Evolutionary conservation across 2,888 invertebrate genomes (phyloP).

Genomic region (Smittia aterrima): DNA sequence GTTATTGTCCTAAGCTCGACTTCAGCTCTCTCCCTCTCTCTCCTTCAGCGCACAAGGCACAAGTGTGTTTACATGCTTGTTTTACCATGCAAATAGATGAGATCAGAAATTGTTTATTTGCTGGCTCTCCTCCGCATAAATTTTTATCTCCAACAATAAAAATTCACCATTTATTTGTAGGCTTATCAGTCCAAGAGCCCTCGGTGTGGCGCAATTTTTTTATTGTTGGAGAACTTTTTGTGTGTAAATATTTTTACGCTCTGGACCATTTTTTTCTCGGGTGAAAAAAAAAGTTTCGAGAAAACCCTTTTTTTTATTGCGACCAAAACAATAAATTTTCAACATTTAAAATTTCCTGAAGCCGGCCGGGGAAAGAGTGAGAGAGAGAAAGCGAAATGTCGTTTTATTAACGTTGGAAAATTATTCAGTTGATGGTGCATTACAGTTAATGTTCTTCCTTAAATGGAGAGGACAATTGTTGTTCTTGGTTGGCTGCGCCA

Average conservation of each 20-base stretch:
- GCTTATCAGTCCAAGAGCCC: conserved; percentile 29
- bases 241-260: conserved; percentile 5
- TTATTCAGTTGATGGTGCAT: conserved; percentile 37
- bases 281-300: conserved; percentile 16
- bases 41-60: neutral
- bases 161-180: conserved; percentile 37
- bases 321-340: conserved; percentile 37
- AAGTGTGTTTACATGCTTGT: conserved; percentile 19
- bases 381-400: neutral
- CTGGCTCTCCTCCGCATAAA: conserved; percentile 20
- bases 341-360: conserved; percentile 26
- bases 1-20: neutral
- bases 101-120: conserved; percentile 40
- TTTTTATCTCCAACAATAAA: conserved; percentile 34
- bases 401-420: conserved; percentile 17
- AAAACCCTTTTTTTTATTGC: conserved; percentile 36
- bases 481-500: neutral
- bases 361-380: neutral
- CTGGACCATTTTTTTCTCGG: conserved; percentile 30
- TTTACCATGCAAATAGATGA: conserved; percentile 38
- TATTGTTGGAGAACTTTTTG: conserved; percentile 8
- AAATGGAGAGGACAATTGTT: conserved; percentile 34
- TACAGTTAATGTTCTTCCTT: conserved; percentile 38
- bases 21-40: neutral
- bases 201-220: neutral